Conservation (phyloP, 2,113 vertebrate genomes). For the Ameiurus melas region DNA sequence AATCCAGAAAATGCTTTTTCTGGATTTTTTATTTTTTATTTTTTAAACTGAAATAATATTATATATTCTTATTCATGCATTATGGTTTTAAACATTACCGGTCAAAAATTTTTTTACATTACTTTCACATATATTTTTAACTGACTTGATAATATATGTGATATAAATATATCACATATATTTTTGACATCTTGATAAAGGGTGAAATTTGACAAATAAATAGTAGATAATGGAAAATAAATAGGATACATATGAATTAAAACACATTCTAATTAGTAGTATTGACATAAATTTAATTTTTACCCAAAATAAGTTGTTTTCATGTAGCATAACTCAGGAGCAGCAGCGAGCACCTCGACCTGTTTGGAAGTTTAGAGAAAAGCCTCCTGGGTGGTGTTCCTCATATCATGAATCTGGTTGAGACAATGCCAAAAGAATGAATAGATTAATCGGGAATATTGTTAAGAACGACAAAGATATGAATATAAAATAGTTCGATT, state of each 20-base stretch:
- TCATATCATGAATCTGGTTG: not conserved
- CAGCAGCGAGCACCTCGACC: not conserved
- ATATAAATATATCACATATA: too few relatives aligned
- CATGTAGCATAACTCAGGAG: not conserved
- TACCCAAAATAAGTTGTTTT: not conserved
- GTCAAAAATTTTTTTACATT: not conserved
- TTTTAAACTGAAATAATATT: too few relatives aligned
- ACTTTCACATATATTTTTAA: not conserved
- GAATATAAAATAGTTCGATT: not conserved
- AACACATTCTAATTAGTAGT: not conserved
- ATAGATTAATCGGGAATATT: too few relatives aligned
- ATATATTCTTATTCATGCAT: not conserved
- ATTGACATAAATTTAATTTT: not conserved
- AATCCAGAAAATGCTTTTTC: not conserved
- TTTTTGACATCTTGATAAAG: not conserved
- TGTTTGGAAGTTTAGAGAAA: not conserved
- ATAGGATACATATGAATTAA: not conserved
- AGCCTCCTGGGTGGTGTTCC: not conserved
- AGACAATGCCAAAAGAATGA: not conserved
- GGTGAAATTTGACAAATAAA: not conserved
- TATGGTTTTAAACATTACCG: not conserved
- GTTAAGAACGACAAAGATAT: not conserved
- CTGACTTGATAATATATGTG: too few relatives aligned
- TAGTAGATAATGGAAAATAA: not conserved
- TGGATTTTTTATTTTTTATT: too few relatives aligned